Percentiles rank a stretch among this genome's conserved stretches.
Conservation (phyloP, 2,113 vertebrate species). For the Sander lucioperca region DNA sequence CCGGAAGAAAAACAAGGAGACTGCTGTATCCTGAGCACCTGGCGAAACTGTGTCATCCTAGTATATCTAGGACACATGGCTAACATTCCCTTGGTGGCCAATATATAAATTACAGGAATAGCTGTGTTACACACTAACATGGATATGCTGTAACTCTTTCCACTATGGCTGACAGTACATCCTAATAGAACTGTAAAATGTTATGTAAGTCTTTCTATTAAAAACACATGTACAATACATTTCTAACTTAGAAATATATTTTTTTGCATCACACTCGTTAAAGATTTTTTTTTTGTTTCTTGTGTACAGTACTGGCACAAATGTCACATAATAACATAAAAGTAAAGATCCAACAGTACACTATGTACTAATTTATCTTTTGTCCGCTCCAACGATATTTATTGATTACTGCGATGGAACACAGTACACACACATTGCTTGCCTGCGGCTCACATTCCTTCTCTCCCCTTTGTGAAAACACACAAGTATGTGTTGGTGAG, state of each 20-base stretch:
- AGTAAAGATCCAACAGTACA: constrained; percentile 5
- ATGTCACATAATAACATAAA: constrained; percentile 6
- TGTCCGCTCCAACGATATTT: constrained; percentile 23
- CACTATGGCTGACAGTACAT: constrained; percentile 45
- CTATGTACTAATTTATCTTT: constrained; percentile 33
- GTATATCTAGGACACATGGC: constrained; percentile 57
- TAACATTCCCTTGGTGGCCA: constrained; percentile 42
- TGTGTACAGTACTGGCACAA: not conserved
- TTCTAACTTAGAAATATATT: constrained; percentile 21
- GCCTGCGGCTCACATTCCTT: constrained; percentile 64
- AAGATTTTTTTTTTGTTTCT: constrained; percentile 3
- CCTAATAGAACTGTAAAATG: constrained; percentile 7
- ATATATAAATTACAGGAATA: constrained; percentile 61
- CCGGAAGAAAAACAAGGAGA: constrained; percentile 67
- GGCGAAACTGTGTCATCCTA: constrained; percentile 69
- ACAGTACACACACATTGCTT: constrained; percentile 41
- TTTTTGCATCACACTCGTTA: constrained; percentile 18
- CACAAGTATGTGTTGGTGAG: constrained; percentile 73
- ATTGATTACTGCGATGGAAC: constrained; percentile 67
- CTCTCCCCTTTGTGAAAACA: constrained; percentile 67
- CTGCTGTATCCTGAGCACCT: constrained; percentile 63
- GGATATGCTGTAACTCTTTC: constrained; percentile 25
- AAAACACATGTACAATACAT: constrained; percentile 40
- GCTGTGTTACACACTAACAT: constrained; percentile 29
- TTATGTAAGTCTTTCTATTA: constrained; percentile 50